Conservation (phyloP, 2,113 vertebrate species). For the Protobothrops mucrosquamatus region DNA sequence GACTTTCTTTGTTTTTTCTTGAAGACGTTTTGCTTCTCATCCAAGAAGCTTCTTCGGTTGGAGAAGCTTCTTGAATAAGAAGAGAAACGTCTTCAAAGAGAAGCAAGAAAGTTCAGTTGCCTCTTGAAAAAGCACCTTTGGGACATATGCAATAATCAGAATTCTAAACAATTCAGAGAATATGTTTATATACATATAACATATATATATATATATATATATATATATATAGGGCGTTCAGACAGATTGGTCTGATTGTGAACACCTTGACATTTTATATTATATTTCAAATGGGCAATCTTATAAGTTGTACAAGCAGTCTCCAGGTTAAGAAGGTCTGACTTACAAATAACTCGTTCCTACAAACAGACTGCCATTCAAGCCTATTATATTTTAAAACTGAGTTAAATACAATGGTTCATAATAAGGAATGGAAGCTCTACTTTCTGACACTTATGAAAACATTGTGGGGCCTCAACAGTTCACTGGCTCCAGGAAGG, state of each 20-base stretch:
- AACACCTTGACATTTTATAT: too few species aligned
- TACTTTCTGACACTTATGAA: neutral
- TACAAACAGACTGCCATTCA: neutral
- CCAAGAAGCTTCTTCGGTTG: too few species aligned
- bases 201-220: too few species aligned
- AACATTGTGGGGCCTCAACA: neutral
- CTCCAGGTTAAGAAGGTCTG: neutral
- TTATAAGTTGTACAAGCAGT: neutral
- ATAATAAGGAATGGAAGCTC: neutral
- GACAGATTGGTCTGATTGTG: too few species aligned
- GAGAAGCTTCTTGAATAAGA: too few species aligned
- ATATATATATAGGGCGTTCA: too few species aligned
- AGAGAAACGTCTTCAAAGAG: too few species aligned
- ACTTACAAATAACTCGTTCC: neutral
- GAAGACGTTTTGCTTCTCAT: too few species aligned
- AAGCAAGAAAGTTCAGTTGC: too few species aligned
- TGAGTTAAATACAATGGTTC: neutral
- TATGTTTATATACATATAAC: too few species aligned
- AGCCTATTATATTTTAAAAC: neutral
- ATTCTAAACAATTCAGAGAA: neutral
- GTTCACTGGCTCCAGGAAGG: neutral
- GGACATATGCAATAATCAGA: neutral
- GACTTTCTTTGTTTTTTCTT: too few species aligned
- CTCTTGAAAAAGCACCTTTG: too few species aligned
- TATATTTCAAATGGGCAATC: neutral